Conservation (phyloP, 2,113 vertebrate genomes). For the Neodon shergylaensis region DNA sequence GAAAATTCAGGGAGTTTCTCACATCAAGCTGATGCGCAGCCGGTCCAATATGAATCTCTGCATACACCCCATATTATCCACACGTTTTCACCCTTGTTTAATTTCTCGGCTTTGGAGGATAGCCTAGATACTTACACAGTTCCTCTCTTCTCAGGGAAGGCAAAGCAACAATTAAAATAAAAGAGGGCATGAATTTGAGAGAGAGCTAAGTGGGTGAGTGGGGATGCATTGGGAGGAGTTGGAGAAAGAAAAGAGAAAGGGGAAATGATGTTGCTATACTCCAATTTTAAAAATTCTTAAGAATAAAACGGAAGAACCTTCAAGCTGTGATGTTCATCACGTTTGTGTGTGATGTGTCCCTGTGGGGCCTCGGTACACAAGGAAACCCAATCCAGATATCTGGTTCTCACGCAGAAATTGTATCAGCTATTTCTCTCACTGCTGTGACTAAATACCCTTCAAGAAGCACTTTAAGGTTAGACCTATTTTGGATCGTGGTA, state of each 20-base stretch:
- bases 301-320: background rate
- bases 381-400: background rate
- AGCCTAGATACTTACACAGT: background rate
- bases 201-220: background rate
- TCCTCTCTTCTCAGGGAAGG: background rate
- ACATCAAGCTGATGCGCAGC: background rate
- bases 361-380: background rate
- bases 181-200: background rate
- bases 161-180: background rate
- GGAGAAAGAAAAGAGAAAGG: background rate
- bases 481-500: background rate
- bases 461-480: background rate
- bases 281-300: background rate
- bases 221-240: background rate
- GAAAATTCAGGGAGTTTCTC: background rate
- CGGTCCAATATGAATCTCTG: background rate
- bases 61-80: background rate
- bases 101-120: background rate
- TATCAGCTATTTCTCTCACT: background rate
- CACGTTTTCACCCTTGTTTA: background rate
- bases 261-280: background rate
- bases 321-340: background rate
- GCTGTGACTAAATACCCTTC: background rate
- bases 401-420: background rate
- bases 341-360: background rate